Evolutionary conservation across 2,888 invertebrate species (phyloP).

Genomic region (Eristalis tenax): DNA sequence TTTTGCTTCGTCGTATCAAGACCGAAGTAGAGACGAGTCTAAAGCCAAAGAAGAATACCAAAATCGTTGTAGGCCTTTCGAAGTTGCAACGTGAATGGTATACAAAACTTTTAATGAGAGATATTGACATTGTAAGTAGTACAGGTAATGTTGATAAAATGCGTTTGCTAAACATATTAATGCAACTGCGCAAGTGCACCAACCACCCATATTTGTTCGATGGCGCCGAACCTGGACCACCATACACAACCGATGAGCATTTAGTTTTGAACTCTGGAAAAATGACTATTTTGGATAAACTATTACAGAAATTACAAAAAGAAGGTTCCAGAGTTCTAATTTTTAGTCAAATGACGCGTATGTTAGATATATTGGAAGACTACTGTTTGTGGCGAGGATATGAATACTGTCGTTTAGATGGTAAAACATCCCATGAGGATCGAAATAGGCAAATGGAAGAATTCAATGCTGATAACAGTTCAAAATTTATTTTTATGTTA

Average conservation of each 20-base stretch:
- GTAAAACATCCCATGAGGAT: constrained; percentile 98
- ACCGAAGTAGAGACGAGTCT: constrained; percentile 98
- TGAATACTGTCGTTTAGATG: constrained; percentile 95
- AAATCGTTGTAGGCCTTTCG: constrained; percentile 97
- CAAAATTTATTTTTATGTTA: constrained; percentile 98
- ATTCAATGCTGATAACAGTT: constrained; percentile 93
- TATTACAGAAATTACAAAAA: constrained; percentile 93
- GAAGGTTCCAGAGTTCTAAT: constrained; percentile 96
- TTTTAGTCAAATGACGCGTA: constrained; percentile 98
- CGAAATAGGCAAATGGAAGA: constrained; percentile 97
- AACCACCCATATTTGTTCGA: constrained; percentile 99
- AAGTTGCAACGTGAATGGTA: constrained; percentile 99
- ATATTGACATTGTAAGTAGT: constrained; percentile 98
- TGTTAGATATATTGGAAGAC: constrained; percentile 97
- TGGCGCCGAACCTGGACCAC: constrained; percentile 99
- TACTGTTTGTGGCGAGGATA: constrained; percentile 94
- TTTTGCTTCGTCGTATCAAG: constrained; percentile 96
- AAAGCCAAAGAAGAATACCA: constrained; percentile 98
- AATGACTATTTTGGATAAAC: constrained; percentile 96
- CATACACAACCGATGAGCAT: constrained; percentile 98
- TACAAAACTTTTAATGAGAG: constrained; percentile 98
- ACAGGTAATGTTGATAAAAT: constrained; percentile 98
- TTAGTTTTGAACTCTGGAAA: constrained; percentile 98
- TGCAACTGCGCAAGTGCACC: constrained; percentile 98
- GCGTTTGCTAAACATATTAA: constrained; percentile 98